These are phyloP conservation scores for Lophura nycthemera DNA, from an alignment of 2,113 vertebrate genomes.

Conservation along the genomic window DNA sequence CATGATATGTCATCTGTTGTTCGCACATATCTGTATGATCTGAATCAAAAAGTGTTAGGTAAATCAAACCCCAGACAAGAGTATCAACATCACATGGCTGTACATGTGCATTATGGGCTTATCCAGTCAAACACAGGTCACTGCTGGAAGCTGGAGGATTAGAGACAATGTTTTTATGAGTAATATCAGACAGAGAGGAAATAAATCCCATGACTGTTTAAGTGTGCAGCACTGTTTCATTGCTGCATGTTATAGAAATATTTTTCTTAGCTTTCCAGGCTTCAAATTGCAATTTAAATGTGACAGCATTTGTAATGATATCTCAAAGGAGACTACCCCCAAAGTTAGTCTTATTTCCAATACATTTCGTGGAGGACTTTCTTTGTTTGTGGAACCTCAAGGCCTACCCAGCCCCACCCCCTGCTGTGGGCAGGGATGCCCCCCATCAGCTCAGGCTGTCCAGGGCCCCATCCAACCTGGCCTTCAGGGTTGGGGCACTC, in stretches of 20 bases:
- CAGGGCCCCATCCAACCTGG: no score
- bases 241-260: neutral
- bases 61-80: neutral
- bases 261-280: neutral
- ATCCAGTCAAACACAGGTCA: neutral
- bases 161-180: neutral
- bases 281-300: neutral
- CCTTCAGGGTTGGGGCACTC: no score
- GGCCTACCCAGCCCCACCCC: no score
- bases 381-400: neutral
- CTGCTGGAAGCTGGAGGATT: neutral
- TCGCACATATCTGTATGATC: neutral
- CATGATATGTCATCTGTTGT: neutral
- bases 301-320: neutral
- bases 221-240: neutral
- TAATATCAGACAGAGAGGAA: neutral
- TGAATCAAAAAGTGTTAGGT: neutral
- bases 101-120: conserved; percentile 20
- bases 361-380: neutral
- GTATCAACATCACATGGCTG: neutral
- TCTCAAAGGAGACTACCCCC: neutral
- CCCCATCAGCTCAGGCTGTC: no score
- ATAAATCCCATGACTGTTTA: neutral
- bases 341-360: neutral
- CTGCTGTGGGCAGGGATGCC: no score